These are phyloP conservation scores for Meteorus sp. DNA, from an alignment of 1,140 invertebrate species.

Conservation along the genomic window DNA sequence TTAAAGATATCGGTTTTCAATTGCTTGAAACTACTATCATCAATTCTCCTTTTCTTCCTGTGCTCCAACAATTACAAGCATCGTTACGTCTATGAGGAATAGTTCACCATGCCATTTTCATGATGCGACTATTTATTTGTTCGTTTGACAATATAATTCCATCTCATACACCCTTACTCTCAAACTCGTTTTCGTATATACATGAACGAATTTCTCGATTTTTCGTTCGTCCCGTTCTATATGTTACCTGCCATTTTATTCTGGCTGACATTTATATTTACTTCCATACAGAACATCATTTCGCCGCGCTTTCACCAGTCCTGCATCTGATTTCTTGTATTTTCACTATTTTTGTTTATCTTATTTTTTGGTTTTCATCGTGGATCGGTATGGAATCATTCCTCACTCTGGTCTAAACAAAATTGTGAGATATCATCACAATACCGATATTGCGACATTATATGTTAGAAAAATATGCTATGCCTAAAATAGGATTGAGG, in stretches of 20 bases:
- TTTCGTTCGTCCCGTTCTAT: no score
- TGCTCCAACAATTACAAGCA: conserved; percentile 58
- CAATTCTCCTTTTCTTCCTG: conserved; percentile 41
- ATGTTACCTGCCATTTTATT: no score
- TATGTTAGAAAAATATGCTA: conserved; percentile 62
- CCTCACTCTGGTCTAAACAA: conserved; percentile 41
- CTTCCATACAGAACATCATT: no score
- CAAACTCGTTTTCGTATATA: no score
- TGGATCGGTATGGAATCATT: no score
- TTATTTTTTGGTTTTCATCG: conserved; percentile 28
- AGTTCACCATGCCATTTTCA: conserved; percentile 48
- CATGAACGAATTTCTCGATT: no score
- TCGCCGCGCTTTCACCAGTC: no score
- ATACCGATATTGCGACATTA: conserved; percentile 53
- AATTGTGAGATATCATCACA: no score
- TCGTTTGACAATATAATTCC: conserved; percentile 43
- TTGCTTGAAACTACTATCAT: conserved; percentile 58
- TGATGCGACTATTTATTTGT: conserved; percentile 34
- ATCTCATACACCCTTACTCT: no score
- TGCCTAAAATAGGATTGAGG: conserved; percentile 60
- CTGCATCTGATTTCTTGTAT: no score
- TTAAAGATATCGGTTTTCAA: conserved; percentile 57
- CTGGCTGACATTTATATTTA: no score
- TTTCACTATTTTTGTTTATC: no score
- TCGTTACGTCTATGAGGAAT: conserved; percentile 54